Conservation (phyloP, 2,888 invertebrate genomes). For the Caenorhabditis sp. region DNA sequence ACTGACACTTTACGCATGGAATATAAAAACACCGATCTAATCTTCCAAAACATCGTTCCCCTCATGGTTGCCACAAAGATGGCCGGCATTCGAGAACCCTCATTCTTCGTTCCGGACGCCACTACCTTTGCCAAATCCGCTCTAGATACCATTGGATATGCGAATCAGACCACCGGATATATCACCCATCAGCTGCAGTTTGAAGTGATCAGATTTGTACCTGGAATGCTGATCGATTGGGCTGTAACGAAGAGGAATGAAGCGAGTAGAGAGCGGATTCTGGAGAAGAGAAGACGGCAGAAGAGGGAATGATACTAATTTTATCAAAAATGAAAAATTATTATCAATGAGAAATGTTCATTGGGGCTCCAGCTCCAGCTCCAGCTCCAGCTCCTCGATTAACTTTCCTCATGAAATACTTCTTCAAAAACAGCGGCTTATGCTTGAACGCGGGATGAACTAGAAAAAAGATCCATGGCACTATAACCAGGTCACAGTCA, state of each 20-base stretch:
- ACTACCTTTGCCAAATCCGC: conserved; percentile 69
- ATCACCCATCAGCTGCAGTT: conserved; percentile 64
- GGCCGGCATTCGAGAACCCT: conserved; percentile 68
- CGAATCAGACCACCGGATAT: background rate
- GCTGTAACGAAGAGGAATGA: conserved; percentile 62
- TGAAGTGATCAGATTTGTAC: conserved; percentile 67
- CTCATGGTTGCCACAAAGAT: conserved; percentile 80
- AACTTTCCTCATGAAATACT: background rate
- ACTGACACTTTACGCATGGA: conserved; percentile 83
- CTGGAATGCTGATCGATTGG: conserved; percentile 64
- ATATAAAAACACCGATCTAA: conserved; percentile 83
- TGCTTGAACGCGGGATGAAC: conserved; percentile 3
- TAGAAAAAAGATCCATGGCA: conserved; percentile 4
- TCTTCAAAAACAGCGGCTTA: background rate
- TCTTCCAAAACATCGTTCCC: conserved; percentile 80
- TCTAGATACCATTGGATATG: conserved; percentile 72
- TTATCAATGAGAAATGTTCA: background rate
- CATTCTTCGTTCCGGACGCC: conserved; percentile 73
- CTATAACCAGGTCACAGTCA: background rate
- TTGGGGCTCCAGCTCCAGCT: too few species aligned
- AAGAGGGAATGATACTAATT: too few species aligned
- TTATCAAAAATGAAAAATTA: too few species aligned
- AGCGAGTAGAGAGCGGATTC: background rate
- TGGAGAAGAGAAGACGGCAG: too few species aligned
- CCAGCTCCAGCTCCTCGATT: too few species aligned